Evolutionary conservation across 1,140 invertebrate species (phyloP).

Genomic region (Andricus grossulariae): DNA sequence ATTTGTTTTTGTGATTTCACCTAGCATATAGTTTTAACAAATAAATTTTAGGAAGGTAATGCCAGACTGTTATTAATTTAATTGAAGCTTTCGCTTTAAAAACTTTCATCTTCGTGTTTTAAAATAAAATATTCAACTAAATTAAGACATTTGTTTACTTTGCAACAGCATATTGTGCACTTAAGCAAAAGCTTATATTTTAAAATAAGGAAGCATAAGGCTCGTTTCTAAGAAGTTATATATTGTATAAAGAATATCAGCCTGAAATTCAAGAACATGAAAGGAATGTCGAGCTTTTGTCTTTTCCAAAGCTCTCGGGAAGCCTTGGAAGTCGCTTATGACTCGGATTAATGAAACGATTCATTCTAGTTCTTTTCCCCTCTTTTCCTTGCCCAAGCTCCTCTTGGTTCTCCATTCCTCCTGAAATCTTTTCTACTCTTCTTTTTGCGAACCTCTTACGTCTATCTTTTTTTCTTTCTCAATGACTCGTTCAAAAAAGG

Average conservation of each 20-base stretch:
- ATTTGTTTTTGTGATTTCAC: no score
- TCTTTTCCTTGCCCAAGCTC: not conserved
- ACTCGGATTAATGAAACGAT: slow-evolving; percentile 25
- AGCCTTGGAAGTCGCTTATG: slow-evolving; percentile 24
- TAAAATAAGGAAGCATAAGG: no score
- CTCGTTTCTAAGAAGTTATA: not conserved
- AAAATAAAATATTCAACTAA: no score
- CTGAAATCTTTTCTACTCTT: not conserved
- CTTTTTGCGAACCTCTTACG: not conserved
- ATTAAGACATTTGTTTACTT: no score
- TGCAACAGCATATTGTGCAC: no score
- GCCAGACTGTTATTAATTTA: no score
- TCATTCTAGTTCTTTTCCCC: not conserved
- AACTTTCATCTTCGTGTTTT: no score
- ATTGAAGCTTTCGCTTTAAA: no score
- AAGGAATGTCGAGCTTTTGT: slow-evolving; percentile 21
- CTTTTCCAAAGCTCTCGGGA: slow-evolving; percentile 6
- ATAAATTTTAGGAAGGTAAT: no score
- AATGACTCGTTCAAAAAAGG: no score
- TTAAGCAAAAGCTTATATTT: no score
- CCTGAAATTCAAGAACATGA: not conserved
- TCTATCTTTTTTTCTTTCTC: not conserved
- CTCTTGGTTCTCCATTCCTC: not conserved
- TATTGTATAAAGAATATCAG: slow-evolving; percentile 1
- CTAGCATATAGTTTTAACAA: no score